These are phyloP conservation scores for Chroicocephalus ridibundus DNA, from an alignment of 2,113 vertebrate species.

Conservation along the genomic window DNA sequence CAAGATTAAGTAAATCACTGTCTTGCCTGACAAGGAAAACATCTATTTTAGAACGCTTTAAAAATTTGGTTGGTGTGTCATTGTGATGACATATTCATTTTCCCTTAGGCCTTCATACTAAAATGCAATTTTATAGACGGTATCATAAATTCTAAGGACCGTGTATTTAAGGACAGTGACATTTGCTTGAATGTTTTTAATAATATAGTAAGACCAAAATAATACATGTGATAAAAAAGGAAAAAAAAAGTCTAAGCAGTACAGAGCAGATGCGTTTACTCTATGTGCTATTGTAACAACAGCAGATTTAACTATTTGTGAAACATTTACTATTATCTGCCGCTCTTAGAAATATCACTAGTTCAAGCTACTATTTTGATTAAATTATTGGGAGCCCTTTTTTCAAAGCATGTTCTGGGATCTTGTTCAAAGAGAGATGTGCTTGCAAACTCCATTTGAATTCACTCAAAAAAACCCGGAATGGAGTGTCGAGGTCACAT, in stretches of 20 bases:
- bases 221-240: not conserved
- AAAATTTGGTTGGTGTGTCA: constrained; percentile 52
- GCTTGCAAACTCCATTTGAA: not conserved
- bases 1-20: constrained; percentile 66
- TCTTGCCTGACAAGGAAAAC: constrained; percentile 61
- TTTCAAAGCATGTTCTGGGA: not conserved
- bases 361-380: not conserved
- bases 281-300: not conserved
- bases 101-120: not conserved
- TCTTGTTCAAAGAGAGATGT: not conserved
- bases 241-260: not conserved
- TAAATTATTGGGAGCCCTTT: not conserved
- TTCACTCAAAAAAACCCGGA: not conserved
- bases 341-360: not conserved
- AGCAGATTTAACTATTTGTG: not conserved
- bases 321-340: not conserved
- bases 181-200: not conserved
- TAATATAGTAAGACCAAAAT: not conserved
- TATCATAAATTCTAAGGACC: constrained; percentile 3
- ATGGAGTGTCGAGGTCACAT: not conserved
- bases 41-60: constrained; percentile 62
- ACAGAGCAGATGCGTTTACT: not conserved
- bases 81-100: constrained; percentile 51
- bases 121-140: constrained; percentile 5
- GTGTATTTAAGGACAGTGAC: not conserved